phyloP scores from a whole-genome alignment of 2,113 vertebrate species.

The Gila orcuttii region DNA sequence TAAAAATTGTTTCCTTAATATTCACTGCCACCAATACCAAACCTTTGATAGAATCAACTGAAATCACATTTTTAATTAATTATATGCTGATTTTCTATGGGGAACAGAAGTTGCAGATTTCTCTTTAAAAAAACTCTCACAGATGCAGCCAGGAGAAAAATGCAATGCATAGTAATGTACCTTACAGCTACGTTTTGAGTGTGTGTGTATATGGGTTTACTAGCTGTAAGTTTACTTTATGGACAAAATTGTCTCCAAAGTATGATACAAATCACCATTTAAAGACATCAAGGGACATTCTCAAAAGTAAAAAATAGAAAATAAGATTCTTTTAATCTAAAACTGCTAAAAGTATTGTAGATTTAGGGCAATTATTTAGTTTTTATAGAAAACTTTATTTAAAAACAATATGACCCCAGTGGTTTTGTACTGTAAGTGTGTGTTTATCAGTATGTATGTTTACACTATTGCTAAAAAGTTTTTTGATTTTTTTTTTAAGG shows the following conservation, averaged over 20 bases:
- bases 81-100: background rate
- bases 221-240: background rate
- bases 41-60: background rate
- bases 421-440: background rate
- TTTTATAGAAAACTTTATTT: background rate
- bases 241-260: background rate
- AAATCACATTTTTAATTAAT: background rate
- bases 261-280: background rate
- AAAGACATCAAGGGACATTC: background rate
- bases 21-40: background rate
- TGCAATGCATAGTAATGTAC: background rate
- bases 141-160: background rate
- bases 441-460: no score
- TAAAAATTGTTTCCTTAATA: background rate
- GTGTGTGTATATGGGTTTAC: background rate
- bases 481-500: no score
- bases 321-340: background rate
- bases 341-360: background rate
- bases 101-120: background rate
- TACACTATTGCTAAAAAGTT: no score
- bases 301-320: background rate
- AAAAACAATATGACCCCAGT: background rate
- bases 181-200: background rate
- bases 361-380: no score
- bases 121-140: background rate